Percentiles rank a stretch among this genome's conserved stretches.
These are phyloP conservation scores for Rhagoletis zephyria DNA, from an alignment of 1,140 invertebrate genomes.

Conservation along the genomic window DNA sequence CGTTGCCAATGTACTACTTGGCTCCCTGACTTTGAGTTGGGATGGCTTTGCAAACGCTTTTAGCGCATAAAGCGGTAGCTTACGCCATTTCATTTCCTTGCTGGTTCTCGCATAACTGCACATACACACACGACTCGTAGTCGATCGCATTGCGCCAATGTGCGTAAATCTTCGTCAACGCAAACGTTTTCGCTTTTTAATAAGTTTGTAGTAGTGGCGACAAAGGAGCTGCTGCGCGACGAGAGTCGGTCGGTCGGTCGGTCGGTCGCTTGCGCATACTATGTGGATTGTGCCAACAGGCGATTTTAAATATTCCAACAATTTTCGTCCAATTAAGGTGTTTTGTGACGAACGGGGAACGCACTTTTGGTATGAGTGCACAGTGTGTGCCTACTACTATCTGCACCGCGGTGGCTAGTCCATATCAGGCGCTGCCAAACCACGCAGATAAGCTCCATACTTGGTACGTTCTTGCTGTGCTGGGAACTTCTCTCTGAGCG, in stretches of 20 bases:
- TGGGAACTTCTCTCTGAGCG: neutral
- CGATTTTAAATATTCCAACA: conserved; percentile 72
- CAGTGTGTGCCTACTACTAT: neutral
- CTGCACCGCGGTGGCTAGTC: neutral
- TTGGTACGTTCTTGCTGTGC: neutral
- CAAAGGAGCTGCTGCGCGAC: neutral
- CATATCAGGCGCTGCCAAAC: neutral
- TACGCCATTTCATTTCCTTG: conserved; percentile 1
- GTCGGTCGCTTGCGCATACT: neutral
- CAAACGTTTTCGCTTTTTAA: conserved; percentile 36
- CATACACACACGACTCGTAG: neutral
- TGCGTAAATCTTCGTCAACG: conserved; percentile 34
- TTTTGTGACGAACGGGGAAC: neutral
- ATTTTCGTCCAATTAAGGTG: conserved; percentile 73
- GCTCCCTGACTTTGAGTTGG: neutral
- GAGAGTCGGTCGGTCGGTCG: neutral
- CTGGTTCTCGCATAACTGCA: neutral
- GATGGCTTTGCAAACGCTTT: neutral
- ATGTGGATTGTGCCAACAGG: conserved; percentile 57
- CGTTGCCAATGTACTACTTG: conserved; percentile 54
- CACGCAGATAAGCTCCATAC: conserved; percentile 23
- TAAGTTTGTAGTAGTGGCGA: neutral
- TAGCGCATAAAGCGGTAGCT: neutral
- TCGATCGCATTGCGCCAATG: neutral
- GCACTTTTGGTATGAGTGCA: conserved; percentile 22